These are phyloP conservation scores for Limanda limanda DNA, from an alignment of 2,113 vertebrate genomes.

Conservation along the genomic window DNA sequence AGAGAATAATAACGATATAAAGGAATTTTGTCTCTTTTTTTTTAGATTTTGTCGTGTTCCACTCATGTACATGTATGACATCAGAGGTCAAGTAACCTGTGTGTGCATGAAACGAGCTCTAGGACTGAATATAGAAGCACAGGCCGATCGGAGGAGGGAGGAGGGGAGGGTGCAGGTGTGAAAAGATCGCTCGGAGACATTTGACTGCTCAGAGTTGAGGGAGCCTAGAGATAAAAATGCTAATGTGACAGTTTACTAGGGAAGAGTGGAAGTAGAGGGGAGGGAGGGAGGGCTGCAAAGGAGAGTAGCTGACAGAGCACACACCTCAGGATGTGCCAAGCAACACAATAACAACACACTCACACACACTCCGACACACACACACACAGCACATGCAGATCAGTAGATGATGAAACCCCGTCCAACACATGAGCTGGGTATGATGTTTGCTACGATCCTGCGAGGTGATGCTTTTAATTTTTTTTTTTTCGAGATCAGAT, in stretches of 20 bases:
- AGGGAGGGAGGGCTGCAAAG: conserved; percentile 46
- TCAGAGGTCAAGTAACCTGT: conserved; percentile 70
- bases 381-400: conserved; percentile 44
- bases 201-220: conserved; percentile 85
- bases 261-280: conserved; percentile 31
- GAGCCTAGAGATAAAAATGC: conserved; percentile 82
- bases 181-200: conserved; percentile 51
- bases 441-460: conserved; percentile 32
- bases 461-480: conserved; percentile 46
- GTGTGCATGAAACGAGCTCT: conserved; percentile 75
- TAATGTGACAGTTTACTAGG: conserved; percentile 65
- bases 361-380: conserved; percentile 59
- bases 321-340: conserved; percentile 80
- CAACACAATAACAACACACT: conserved; percentile 9
- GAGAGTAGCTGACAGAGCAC: conserved; percentile 83
- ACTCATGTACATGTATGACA: conserved; percentile 70
- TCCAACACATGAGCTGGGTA: conserved; percentile 12
- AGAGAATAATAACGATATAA: conserved; percentile 72
- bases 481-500: conserved; percentile 35
- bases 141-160: conserved; percentile 10
- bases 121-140: conserved; percentile 61
- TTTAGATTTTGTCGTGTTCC: conserved; percentile 64
- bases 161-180: background rate
- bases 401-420: conserved; percentile 51
- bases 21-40: conserved; percentile 30